Conservation (phyloP, 1,140 invertebrate genomes). For the Achroia grisella region DNA sequence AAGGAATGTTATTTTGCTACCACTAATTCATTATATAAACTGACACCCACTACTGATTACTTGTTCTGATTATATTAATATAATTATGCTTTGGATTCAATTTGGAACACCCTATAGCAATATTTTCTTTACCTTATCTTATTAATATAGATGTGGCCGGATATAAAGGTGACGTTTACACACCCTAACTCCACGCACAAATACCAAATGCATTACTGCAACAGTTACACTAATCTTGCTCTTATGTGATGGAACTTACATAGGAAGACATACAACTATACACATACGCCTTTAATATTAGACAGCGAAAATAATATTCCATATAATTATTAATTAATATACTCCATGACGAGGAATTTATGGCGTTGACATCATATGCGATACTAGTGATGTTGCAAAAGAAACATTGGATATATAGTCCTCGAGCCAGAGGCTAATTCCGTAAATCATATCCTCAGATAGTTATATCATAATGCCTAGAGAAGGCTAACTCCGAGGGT, state of each 20-base stretch:
- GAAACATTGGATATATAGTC: no score
- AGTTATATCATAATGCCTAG: no score
- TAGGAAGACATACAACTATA: conserved; percentile 70
- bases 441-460: no score
- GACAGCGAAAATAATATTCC: conserved; percentile 19
- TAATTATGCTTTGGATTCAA: conserved; percentile 43
- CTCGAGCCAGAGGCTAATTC: no score
- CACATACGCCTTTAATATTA: conserved; percentile 39
- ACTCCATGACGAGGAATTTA: conserved; percentile 12
- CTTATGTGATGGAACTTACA: conserved; percentile 59
- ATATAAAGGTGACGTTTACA: conserved; percentile 45
- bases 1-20: conserved; percentile 26
- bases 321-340: conserved; percentile 12
- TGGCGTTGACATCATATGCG: conserved; percentile 1
- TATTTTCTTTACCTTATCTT: conserved; percentile 48
- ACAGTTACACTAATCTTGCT: conserved; percentile 46
- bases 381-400: no score
- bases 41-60: conserved; percentile 48
- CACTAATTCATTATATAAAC: conserved; percentile 52
- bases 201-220: conserved; percentile 38
- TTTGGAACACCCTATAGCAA: conserved; percentile 47
- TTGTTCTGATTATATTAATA: conserved; percentile 36
- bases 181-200: conserved; percentile 51
- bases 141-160: conserved; percentile 53
- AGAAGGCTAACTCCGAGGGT: no score